These are phyloP conservation scores for Sander vitreus DNA, from an alignment of 2,113 vertebrate species.

Conservation along the genomic window DNA sequence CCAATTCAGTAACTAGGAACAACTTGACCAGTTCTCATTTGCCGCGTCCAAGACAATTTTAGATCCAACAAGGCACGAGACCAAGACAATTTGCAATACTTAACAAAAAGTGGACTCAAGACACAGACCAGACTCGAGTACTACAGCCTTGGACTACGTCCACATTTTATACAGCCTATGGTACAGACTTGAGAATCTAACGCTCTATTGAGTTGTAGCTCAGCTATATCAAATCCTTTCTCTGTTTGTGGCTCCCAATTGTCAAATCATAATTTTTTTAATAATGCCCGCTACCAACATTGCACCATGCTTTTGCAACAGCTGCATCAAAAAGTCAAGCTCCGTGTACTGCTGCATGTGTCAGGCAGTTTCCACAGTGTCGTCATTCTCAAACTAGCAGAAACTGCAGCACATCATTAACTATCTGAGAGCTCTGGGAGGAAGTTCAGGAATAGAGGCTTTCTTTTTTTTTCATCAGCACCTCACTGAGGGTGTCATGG, in stretches of 20 bases:
- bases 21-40: no score
- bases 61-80: no score
- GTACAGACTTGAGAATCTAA: not conserved
- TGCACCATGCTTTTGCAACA: slow-evolving; percentile 3
- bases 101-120: no score
- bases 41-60: no score
- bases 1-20: no score
- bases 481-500: slow-evolving; percentile 31
- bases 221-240: not conserved
- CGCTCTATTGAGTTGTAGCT: not conserved
- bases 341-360: not conserved
- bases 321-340: slow-evolving; percentile 6
- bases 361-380: slow-evolving; percentile 25
- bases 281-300: not conserved
- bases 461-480: slow-evolving; percentile 47
- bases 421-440: slow-evolving; percentile 1
- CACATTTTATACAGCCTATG: no score
- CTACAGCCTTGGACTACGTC: no score
- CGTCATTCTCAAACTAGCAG: slow-evolving; percentile 31
- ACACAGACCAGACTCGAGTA: no score
- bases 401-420: not conserved
- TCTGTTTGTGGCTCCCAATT: not conserved
- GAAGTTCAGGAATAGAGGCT: slow-evolving; percentile 41
- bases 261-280: slow-evolving; percentile 17
- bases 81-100: no score